phyloP scores from a whole-genome alignment of 2,113 vertebrate species.

The Istiophorus platypterus region DNA sequence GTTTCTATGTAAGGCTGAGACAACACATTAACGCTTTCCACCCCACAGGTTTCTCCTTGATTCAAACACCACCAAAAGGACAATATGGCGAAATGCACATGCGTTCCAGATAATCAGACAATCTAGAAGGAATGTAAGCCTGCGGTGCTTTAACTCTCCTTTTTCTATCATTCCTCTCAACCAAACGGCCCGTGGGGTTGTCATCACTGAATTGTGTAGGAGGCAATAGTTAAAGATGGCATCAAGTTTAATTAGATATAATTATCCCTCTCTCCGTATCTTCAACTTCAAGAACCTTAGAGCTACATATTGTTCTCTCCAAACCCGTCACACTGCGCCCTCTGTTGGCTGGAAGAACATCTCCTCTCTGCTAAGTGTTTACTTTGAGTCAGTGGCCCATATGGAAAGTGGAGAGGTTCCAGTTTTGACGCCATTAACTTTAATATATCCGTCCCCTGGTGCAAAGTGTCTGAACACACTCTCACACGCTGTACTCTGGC shows the following conservation, averaged over 20 bases:
- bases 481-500: slow-evolving; percentile 38
- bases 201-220: slow-evolving; percentile 55
- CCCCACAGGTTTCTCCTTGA: slow-evolving; percentile 16
- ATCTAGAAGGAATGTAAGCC: slow-evolving; percentile 14
- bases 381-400: slow-evolving; percentile 38
- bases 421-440: slow-evolving; percentile 66
- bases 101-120: slow-evolving; percentile 34
- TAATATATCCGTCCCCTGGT: slow-evolving; percentile 62
- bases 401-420: slow-evolving; percentile 57
- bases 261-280: slow-evolving; percentile 69
- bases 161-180: slow-evolving; percentile 20
- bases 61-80: slow-evolving; percentile 7
- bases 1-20: slow-evolving; percentile 14
- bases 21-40: slow-evolving; percentile 34
- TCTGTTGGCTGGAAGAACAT: slow-evolving; percentile 63
- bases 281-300: slow-evolving; percentile 51
- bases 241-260: slow-evolving; percentile 77
- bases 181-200: slow-evolving; percentile 29
- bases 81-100: background rate
- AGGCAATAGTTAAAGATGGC: slow-evolving; percentile 66
- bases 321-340: slow-evolving; percentile 60
- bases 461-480: slow-evolving; percentile 52
- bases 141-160: slow-evolving; percentile 9
- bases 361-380: slow-evolving; percentile 14
- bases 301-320: slow-evolving; percentile 24